Evolutionary conservation across 2,888 invertebrate species (phyloP).

Genomic region (Steromphala cineraria): DNA sequence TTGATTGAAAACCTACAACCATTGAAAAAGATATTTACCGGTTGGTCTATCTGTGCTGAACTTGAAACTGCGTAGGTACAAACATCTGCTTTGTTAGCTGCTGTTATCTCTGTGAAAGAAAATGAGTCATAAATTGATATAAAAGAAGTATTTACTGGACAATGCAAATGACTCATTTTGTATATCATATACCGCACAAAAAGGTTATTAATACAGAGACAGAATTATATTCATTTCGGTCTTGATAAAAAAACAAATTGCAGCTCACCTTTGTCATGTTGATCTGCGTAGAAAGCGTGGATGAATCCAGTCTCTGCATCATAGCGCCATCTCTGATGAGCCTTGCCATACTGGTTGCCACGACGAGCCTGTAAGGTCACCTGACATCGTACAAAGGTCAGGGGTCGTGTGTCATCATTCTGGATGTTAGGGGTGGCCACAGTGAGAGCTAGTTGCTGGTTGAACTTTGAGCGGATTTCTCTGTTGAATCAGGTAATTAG

Average conservation of each 20-base stretch:
- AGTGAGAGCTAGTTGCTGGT: slow-evolving; percentile 67
- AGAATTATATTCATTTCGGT: no score
- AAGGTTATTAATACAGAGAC: no score
- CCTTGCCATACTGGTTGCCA: slow-evolving; percentile 70
- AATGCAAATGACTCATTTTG: no score
- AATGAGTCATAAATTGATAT: not conserved
- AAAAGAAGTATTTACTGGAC: not conserved
- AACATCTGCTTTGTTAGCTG: slow-evolving; percentile 73
- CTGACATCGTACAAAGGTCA: slow-evolving; percentile 64
- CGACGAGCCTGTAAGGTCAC: slow-evolving; percentile 69
- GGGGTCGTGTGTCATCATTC: slow-evolving; percentile 52
- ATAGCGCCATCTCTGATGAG: slow-evolving; percentile 73
- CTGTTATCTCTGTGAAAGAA: slow-evolving; percentile 70
- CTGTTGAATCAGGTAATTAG: slow-evolving; percentile 45
- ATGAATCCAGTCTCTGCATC: slow-evolving; percentile 71
- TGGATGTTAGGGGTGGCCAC: slow-evolving; percentile 68
- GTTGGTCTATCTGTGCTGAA: slow-evolving; percentile 71
- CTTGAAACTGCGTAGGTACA: slow-evolving; percentile 72
- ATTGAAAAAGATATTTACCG: slow-evolving; percentile 57
- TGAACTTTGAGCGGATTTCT: slow-evolving; percentile 68
- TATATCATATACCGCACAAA: no score
- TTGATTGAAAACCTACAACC: no score
- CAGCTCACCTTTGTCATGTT: slow-evolving; percentile 69
- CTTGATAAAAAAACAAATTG: not conserved
- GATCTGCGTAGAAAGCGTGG: slow-evolving; percentile 68